Evolutionary conservation across 2,797 vertebrate species (phyloP), one percentile per base, ranked within the genome.

Genomic region (Cryptoblepharus egeriae): DNA sequence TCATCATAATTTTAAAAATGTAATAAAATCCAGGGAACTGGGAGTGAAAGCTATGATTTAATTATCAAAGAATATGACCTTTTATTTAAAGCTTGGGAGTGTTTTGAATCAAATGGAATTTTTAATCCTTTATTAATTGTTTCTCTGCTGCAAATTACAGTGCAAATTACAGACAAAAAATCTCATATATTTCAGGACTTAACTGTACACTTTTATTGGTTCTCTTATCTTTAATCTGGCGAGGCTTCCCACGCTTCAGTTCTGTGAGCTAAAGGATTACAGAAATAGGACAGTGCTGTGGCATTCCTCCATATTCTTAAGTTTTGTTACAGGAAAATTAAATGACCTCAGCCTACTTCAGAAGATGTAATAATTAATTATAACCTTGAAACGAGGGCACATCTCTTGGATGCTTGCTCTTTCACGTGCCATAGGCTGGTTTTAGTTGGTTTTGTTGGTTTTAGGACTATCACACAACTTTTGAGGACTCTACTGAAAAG

Each of bases 41-140:
- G 58, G 28, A 57, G 52, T 58, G 52, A 58, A 42, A 26, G 24
- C 28, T 45, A 55, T 7, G 35, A 26, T 79, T 69, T 69, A 68
- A 68, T 69, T 58, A 79, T 58, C 3, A 60, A 60, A 71, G 37
- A 79, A 79, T 32, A 37, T 7, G 68, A 71, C 39, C 39, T 72
- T n/a, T 63, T 35, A 28, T 80, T 32, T 5, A 35, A 45, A n/a
- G 39, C 57, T 72, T 52, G 22, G 60, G 61, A 63, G 30, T 49
- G 11, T 49, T 72, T 11, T 63, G 68, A 20, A 72, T 61, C 28
- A 70, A 80, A 80, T 63, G 2, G 61, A 30, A 18, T 39, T 70
- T 71, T 60, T 16, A 80, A 80, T 72, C 57, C 67, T 49, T 20
- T 13, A 63, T 80, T 80, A 80, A 71, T 71, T 63, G 42, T 28